Conservation (phyloP, 1,140 invertebrate genomes). For the Meloidogyne floridensis region DNA sequence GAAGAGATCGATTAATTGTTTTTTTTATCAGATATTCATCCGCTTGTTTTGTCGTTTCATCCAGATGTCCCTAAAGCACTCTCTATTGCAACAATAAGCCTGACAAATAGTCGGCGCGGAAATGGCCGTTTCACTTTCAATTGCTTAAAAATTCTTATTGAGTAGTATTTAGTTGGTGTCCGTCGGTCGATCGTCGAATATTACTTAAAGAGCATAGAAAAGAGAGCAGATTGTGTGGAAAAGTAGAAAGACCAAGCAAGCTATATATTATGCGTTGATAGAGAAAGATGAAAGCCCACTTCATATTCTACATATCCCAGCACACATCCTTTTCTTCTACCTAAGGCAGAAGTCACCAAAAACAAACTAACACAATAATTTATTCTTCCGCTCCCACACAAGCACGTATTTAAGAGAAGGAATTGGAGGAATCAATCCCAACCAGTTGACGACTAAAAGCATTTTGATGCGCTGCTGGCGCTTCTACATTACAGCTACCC, state of each 20-base stretch:
- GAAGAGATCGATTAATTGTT: neutral
- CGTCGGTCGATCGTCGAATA: neutral
- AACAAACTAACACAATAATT: slow-evolving; percentile 26
- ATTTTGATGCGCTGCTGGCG: neutral
- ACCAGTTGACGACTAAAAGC: neutral
- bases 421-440: neutral
- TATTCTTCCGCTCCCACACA: slow-evolving; percentile 9
- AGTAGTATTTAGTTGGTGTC: neutral
- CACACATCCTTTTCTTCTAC: neutral
- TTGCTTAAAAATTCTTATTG: no score
- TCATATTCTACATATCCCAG: neutral
- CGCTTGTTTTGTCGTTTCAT: no score
- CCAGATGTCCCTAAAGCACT: neutral
- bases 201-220: neutral
- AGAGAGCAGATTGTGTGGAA: neutral
- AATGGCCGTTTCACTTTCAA: neutral
- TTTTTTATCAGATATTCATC: no score
- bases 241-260: neutral
- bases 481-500: neutral
- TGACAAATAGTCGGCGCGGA: neutral
- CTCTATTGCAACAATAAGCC: no score
- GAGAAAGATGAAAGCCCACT: slow-evolving; percentile 1
- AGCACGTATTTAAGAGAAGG: neutral
- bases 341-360: slow-evolving; percentile 13
- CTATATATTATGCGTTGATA: neutral